These are phyloP conservation scores for Coregonus ussuriensis DNA, from an alignment of 2,797 vertebrate species.

Conservation along the genomic window DNA sequence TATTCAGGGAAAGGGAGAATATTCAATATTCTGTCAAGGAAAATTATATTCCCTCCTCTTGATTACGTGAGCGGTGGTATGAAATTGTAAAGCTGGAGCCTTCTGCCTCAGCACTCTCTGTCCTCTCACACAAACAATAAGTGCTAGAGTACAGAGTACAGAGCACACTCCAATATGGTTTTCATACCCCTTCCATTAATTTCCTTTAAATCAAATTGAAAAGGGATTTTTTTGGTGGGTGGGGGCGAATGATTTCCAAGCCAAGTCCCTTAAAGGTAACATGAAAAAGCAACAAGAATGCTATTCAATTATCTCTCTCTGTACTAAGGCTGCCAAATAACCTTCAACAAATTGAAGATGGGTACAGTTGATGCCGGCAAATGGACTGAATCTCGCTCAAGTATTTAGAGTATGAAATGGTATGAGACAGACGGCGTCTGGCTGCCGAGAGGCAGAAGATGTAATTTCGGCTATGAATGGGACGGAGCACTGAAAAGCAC, in stretches of 20 bases:
- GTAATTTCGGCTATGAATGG: slow-evolving; percentile 47
- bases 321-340: slow-evolving; percentile 49
- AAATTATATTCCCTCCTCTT: neutral
- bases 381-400: slow-evolving; percentile 57
- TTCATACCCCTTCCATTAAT: slow-evolving; percentile 55
- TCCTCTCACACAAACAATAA: slow-evolving; percentile 31
- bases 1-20: slow-evolving; percentile 11
- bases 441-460: slow-evolving; percentile 40
- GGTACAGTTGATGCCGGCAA: slow-evolving; percentile 64
- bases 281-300: slow-evolving; percentile 62
- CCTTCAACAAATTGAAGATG: slow-evolving; percentile 65
- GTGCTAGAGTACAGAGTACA: slow-evolving; percentile 18
- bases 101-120: neutral
- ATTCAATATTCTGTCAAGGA: slow-evolving; percentile 9
- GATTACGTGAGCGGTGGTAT: neutral
- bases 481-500: slow-evolving; percentile 35
- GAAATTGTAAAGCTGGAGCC: slow-evolving; percentile 18
- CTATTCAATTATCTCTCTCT: slow-evolving; percentile 64
- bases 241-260: slow-evolving; percentile 29
- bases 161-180: slow-evolving; percentile 17
- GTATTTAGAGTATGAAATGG: slow-evolving; percentile 32
- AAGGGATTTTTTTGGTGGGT: slow-evolving; percentile 63
- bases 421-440: slow-evolving; percentile 27
- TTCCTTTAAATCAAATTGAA: slow-evolving; percentile 51
- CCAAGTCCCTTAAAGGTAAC: slow-evolving; percentile 48